A percentile compares a stretch with the other conserved stretches of the same genome.
Conservation (phyloP, 1,140 invertebrate species). For the Ceratosolen solmsi region DNA sequence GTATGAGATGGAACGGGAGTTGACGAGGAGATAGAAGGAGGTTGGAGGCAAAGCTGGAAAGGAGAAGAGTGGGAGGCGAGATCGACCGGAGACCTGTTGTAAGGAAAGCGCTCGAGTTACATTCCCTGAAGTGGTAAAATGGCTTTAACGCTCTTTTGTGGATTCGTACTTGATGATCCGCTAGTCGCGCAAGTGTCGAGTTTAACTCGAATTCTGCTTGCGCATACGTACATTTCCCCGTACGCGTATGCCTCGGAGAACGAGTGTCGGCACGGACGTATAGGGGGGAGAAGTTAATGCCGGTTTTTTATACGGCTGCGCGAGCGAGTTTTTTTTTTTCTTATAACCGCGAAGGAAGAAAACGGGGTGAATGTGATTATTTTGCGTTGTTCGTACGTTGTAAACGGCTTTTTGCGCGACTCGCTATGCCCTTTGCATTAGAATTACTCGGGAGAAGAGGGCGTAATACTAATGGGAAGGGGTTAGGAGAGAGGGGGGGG, state of each 20-base stretch:
- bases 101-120: conserved; percentile 43
- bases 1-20: not conserved
- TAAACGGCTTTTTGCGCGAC: conserved; percentile 13
- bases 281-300: not conserved
- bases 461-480: not conserved
- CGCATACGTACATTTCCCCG: not conserved
- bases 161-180: conserved; percentile 49
- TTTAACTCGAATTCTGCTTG: conserved; percentile 30
- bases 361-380: conserved; percentile 23
- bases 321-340: conserved; percentile 4
- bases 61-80: not conserved
- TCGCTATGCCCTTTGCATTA: not conserved
- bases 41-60: too few relatives aligned
- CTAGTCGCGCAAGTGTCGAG: conserved; percentile 6
- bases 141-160: conserved; percentile 53
- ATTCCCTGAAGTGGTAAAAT: conserved; percentile 48
- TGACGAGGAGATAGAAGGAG: not conserved
- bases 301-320: conserved; percentile 23
- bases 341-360: conserved; percentile 11
- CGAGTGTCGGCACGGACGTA: not conserved
- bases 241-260: not conserved
- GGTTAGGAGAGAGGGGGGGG: too few relatives aligned
- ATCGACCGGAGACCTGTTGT: conserved; percentile 6
- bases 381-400: conserved; percentile 15
- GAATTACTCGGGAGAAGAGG: not conserved